Base-by-base conservation (phyloP, 2,888 invertebrate species). In the Lasioglossum villosulum region DNA sequence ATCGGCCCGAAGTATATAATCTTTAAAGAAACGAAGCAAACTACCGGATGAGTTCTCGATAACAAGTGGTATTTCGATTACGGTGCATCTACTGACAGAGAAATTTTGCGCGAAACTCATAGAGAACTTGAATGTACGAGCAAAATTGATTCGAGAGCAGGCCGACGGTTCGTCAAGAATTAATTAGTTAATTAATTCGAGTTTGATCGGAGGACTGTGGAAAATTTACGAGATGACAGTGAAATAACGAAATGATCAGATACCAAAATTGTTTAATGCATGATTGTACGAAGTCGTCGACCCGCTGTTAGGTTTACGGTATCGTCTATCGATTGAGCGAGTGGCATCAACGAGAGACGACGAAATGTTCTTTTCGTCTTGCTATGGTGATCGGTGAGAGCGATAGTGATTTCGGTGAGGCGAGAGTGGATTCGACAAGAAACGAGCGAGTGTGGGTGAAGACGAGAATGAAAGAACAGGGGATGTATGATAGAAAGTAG, bases 281-380 rank as follows among this genome's bases (percentile, higher is more conserved):
- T 10, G 10, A 68, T 23, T 0, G 66, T 23, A 23, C 27, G 37
- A 16, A 77, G 27, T 68, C 68, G 66, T 68, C 86, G 87, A 81
- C 52, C 79, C 78, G 74, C 75, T 66, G 34, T n/a, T 27, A 39
- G 12, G 42, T 59, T 68, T 66, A 30, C 5, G 80, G 80, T 72
- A 81, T 84, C 79, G 83, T 86, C 87, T 86, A 83, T 78, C 87
- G 87, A 86, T 84, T 78, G 84, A 85, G 86, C 86, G 84, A 87
- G 81, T 78, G 78, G 84, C 45, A 81, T 71, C 74, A 80, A 81
- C 70, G 78, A 78, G 68, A 81, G 77, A 84, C 59, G 79, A 71
- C 48, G 30, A 59, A 71, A 75, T 34, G 8, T 19, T 52, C 10
- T 10, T 52, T n/a, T 23, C 3, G 10, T 23, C 14, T 66, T 59